Conservation (phyloP, 2,797 vertebrate species). For the Acrossocheilus fasciatus region DNA sequence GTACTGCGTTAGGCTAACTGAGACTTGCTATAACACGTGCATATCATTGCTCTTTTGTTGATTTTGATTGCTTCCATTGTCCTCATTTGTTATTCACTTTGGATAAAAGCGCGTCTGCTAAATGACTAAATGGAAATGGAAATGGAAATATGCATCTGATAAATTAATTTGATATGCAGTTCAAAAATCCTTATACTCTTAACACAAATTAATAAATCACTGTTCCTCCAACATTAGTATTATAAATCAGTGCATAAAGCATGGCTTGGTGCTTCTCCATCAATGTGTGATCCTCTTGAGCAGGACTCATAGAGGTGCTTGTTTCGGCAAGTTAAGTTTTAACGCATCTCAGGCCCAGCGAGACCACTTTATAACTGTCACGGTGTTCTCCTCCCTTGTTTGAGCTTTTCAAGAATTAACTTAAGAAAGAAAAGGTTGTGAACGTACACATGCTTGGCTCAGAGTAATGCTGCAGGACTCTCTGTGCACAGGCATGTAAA, state of each 20-base stretch:
- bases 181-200: not conserved
- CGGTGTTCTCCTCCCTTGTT: not conserved
- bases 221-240: not conserved
- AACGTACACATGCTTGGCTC: constrained; percentile 40
- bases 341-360: constrained; percentile 3
- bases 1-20: too few species aligned
- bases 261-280: not conserved
- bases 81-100: too few species aligned
- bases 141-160: too few species aligned
- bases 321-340: constrained; percentile 1
- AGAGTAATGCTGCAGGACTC: constrained; percentile 53
- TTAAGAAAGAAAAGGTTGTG: not conserved
- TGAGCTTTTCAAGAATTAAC: constrained; percentile 1
- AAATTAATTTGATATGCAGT: not conserved
- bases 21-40: too few species aligned
- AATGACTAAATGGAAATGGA: too few species aligned
- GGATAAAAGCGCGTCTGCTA: too few species aligned
- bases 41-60: too few species aligned
- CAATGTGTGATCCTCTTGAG: not conserved
- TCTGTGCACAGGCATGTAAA: constrained; percentile 76
- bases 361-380: constrained; percentile 1
- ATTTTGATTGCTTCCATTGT: too few species aligned
- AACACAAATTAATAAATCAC: not conserved
- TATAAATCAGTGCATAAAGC: not conserved
- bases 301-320: not conserved